phyloP scores from a whole-genome alignment of 2,888 invertebrate species.

The Desoria tigrina region DNA sequence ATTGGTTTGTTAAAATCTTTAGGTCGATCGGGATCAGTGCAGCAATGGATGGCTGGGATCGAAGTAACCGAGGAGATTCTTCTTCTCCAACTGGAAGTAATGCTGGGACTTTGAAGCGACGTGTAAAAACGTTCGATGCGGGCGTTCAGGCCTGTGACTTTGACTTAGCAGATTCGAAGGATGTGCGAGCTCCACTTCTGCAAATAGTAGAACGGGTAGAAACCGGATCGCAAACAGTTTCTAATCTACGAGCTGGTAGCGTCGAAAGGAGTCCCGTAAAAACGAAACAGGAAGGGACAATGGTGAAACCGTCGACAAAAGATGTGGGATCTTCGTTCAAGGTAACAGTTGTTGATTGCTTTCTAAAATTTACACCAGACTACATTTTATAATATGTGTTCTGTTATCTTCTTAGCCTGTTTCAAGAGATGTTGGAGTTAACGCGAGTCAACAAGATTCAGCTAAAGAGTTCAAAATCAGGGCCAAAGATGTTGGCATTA shows the following conservation, averaged over 20 bases:
- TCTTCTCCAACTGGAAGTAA: constrained; percentile 47
- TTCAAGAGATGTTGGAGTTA: constrained; percentile 35
- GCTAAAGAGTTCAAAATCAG: constrained; percentile 23
- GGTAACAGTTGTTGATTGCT: no score
- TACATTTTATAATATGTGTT: neutral
- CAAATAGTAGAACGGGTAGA: constrained; percentile 52
- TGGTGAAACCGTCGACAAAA: constrained; percentile 57
- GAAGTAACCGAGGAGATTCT: constrained; percentile 38
- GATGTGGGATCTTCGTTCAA: constrained; percentile 58
- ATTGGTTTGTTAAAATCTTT: constrained; percentile 3
- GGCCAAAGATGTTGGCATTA: constrained; percentile 35
- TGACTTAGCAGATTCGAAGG: constrained; percentile 38
- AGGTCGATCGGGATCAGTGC: constrained; percentile 50
- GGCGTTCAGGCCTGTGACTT: constrained; percentile 51
- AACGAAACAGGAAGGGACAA: constrained; percentile 38
- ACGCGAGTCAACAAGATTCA: constrained; percentile 18
- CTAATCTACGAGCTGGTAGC: constrained; percentile 18
- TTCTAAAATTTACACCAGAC: neutral
- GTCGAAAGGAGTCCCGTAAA: constrained; percentile 11
- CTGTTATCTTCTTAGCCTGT: constrained; percentile 37
- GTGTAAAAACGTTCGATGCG: constrained; percentile 45
- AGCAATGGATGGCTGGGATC: constrained; percentile 26
- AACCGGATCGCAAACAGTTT: constrained; percentile 44
- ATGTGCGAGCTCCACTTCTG: constrained; percentile 38
- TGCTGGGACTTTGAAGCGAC: constrained; percentile 46